Conservation (phyloP, 1,140 invertebrate genomes). For the Drosophila nannoptera region DNA sequence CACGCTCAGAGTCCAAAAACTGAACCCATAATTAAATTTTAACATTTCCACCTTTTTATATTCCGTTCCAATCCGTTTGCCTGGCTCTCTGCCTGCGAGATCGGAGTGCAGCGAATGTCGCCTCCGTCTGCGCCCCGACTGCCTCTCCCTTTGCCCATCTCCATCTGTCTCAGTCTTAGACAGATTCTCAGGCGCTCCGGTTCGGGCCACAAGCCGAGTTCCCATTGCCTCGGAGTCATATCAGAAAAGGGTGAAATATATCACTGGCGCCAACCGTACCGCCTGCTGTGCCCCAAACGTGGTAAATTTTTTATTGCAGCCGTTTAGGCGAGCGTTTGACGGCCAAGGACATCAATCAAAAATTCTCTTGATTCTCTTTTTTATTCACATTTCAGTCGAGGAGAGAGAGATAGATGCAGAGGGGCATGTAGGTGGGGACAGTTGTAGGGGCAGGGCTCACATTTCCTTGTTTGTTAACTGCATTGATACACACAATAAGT, state of each 20-base stretch:
- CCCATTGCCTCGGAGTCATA: conserved; percentile 24
- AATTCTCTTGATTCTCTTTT: conserved; percentile 26
- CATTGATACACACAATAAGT: conserved; percentile 25
- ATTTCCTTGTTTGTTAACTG: conserved; percentile 29
- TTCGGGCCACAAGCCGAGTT: conserved; percentile 54
- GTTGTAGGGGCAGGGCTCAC: not conserved
- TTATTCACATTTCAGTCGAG: not conserved
- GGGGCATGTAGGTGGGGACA: no score
- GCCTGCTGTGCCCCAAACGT: conserved; percentile 68
- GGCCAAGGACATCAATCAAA: conserved; percentile 74
- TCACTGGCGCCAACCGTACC: conserved; percentile 70
- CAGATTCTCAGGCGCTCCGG: conserved; percentile 39
- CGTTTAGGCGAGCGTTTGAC: conserved; percentile 73
- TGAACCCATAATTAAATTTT: conserved; percentile 77
- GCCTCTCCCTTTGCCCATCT: not conserved
- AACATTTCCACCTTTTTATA: conserved; percentile 75
- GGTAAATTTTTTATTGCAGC: conserved; percentile 76
- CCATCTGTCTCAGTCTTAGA: conserved; percentile 2
- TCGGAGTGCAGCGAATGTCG: conserved; percentile 34
- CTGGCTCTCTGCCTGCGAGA: conserved; percentile 11
- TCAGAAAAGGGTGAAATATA: conserved; percentile 73
- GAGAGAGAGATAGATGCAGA: not conserved
- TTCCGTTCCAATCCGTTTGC: conserved; percentile 15
- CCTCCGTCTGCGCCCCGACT: conserved; percentile 5
- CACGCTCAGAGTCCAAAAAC: conserved; percentile 28